These are phyloP conservation scores for Hemichromis elongatus DNA, from an alignment of 2,113 vertebrate genomes.

Conservation along the genomic window DNA sequence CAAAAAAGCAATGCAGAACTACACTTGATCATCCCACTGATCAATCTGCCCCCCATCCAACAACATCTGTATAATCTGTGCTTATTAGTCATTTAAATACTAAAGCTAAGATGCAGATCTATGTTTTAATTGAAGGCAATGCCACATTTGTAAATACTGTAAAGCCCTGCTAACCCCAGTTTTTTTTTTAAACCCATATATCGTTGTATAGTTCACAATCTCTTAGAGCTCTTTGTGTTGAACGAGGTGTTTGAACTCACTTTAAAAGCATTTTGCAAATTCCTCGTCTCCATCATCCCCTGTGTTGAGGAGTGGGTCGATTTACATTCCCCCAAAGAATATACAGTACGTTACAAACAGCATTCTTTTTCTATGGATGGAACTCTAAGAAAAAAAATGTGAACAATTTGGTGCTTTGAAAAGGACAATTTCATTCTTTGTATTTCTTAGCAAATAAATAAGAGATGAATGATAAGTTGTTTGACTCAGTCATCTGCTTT, in stretches of 20 bases:
- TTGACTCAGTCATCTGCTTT: constrained; percentile 24
- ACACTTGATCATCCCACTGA: no score
- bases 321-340: constrained; percentile 14
- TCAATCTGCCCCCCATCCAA: background rate
- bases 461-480: constrained; percentile 25
- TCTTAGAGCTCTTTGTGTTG: constrained; percentile 9
- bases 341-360: background rate
- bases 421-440: constrained; percentile 72
- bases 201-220: constrained; percentile 54
- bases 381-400: background rate
- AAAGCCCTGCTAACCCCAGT: background rate
- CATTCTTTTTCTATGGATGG: constrained; percentile 21
- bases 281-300: constrained; percentile 2
- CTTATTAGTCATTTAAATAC: constrained; percentile 3
- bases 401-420: constrained; percentile 45
- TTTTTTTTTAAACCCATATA: constrained; percentile 11
- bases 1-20: background rate
- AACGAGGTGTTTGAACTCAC: constrained; percentile 9
- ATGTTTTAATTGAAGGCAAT: constrained; percentile 21
- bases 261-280: constrained; percentile 28
- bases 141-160: constrained; percentile 56
- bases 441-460: constrained; percentile 74
- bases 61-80: background rate
- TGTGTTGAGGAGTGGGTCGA: constrained; percentile 12
- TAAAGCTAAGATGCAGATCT: background rate